A percentile compares a stretch with the other conserved stretches of the same genome.
Conservation (phyloP, 2,888 invertebrate genomes). For the Drosophila neoperkinsi region DNA sequence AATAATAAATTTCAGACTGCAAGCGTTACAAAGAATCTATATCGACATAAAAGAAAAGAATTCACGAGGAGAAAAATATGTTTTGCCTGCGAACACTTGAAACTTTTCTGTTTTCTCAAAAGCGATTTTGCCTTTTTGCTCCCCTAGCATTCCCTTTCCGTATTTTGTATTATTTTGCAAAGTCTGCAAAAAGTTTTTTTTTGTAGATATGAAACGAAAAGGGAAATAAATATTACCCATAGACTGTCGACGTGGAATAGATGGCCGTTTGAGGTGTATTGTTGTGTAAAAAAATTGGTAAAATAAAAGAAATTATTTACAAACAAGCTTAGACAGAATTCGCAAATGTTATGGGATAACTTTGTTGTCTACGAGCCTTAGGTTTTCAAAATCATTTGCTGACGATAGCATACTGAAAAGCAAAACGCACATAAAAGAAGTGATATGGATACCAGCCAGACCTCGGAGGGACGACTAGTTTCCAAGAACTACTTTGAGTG, state of each 20-base stretch:
- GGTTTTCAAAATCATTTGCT: constrained; percentile 48
- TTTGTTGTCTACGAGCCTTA: constrained; percentile 65
- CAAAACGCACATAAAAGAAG: constrained; percentile 36
- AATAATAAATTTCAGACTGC: constrained; percentile 71
- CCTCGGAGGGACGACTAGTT: constrained; percentile 18
- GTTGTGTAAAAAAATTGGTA: constrained; percentile 77
- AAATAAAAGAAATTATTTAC: constrained; percentile 81
- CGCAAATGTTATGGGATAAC: constrained; percentile 76
- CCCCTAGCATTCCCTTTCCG: neutral
- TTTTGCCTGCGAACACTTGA: constrained; percentile 41
- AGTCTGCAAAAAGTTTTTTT: constrained; percentile 70
- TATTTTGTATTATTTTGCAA: constrained; percentile 58
- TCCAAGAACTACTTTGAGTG: constrained; percentile 37
- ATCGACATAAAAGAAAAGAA: constrained; percentile 28
- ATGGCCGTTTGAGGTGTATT: constrained; percentile 74
- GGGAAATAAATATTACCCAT: constrained; percentile 21
- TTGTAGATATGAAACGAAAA: constrained; percentile 40
- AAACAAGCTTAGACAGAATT: constrained; percentile 76
- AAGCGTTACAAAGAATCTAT: constrained; percentile 45
- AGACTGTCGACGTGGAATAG: constrained; percentile 19
- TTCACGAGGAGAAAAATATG: constrained; percentile 6
- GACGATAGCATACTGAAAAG: constrained; percentile 57
- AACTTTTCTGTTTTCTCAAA: constrained; percentile 33
- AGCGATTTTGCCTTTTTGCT: constrained; percentile 38
- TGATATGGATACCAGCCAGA: constrained; percentile 43